Evolutionary conservation across 2,113 vertebrate species (phyloP).

Genomic region (Colius striatus): DNA sequence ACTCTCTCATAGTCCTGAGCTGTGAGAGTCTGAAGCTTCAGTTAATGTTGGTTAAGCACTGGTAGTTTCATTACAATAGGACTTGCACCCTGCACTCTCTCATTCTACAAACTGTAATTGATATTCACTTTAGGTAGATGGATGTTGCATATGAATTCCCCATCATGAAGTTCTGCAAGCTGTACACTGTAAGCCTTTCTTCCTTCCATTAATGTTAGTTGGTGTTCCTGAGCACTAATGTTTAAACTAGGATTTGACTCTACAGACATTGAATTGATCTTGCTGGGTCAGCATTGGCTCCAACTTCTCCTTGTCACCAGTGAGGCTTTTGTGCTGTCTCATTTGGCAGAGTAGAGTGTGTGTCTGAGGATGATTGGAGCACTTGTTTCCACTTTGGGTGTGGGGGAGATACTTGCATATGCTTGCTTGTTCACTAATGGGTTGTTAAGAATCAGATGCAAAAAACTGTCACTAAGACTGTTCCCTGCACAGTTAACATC

Average conservation of each 20-base stretch:
- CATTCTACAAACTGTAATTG: not conserved
- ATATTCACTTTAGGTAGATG: not conserved
- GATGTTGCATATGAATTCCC: not conserved
- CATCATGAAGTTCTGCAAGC: not conserved
- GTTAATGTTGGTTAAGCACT: not conserved
- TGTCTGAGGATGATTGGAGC: not conserved
- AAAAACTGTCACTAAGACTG: not conserved
- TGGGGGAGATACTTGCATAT: not conserved
- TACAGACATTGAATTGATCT: not conserved
- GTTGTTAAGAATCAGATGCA: not conserved
- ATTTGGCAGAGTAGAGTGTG: not conserved
- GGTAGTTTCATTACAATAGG: not conserved
- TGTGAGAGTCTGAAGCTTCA: not conserved
- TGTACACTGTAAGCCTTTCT: not conserved
- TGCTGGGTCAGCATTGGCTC: not conserved
- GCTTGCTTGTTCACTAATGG: not conserved
- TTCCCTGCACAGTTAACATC: not conserved
- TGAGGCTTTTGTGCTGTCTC: not conserved
- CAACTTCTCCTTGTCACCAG: not conserved
- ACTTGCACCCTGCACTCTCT: not conserved
- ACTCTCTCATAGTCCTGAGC: not conserved
- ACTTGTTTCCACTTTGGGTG: not conserved
- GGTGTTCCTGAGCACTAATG: not conserved
- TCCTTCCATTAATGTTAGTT: not conserved
- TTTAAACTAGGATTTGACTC: not conserved